phyloP scores from a whole-genome alignment of 1,140 invertebrate species.

The Phocides pigmalion region DNA sequence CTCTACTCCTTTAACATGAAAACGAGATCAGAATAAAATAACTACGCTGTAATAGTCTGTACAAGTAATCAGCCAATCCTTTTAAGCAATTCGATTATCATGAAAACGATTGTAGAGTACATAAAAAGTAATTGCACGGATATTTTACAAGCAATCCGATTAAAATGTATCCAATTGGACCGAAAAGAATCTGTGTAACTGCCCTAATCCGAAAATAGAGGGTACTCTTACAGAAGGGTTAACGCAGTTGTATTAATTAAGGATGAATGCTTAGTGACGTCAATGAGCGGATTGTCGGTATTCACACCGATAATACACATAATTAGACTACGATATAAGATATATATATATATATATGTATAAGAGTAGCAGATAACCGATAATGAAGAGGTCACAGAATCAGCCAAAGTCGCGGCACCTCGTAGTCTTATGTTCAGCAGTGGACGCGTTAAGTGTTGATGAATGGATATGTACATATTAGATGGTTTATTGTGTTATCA shows the following conservation, averaged over 20 bases:
- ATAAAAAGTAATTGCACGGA: neutral
- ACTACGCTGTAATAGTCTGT: neutral
- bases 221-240: neutral
- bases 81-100: neutral
- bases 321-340: no score
- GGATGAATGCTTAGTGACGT: neutral
- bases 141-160: neutral
- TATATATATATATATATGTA: no score
- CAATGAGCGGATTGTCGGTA: neutral
- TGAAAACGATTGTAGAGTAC: neutral
- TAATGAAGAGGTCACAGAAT: no score
- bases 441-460: no score
- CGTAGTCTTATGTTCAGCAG: no score
- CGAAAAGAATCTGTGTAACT: neutral
- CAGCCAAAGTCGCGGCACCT: no score
- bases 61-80: neutral
- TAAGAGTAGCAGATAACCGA: no score
- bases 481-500: no score
- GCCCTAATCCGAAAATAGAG: neutral
- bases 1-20: no score
- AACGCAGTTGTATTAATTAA: conserved; percentile 4
- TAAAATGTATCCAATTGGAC: neutral
- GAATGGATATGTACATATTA: no score
- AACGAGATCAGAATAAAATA: neutral
- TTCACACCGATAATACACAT: no score